phyloP scores from a whole-genome alignment of 1,140 invertebrate genomes.

The Gryllus bimaculatus region DNA sequence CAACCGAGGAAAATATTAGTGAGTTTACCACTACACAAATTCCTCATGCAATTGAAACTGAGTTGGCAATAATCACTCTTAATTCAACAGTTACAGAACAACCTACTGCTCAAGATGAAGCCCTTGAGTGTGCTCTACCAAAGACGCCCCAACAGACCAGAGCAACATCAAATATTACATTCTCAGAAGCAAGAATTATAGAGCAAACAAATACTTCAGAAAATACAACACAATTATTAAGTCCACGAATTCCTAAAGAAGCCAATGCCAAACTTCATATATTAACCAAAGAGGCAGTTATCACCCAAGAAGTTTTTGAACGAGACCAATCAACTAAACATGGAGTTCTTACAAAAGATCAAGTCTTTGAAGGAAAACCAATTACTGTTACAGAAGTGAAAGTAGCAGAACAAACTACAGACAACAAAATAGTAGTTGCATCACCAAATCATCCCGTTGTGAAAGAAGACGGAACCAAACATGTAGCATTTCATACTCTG shows the following conservation, averaged over 20 bases:
- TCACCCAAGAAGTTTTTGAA: neutral
- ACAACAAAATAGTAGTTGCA: neutral
- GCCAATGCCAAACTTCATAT: neutral
- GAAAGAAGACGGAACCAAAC: neutral
- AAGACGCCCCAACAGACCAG: conserved; percentile 18
- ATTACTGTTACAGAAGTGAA: neutral
- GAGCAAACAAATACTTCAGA: conserved; percentile 22
- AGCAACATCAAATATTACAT: conserved; percentile 18
- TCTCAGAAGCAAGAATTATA: conserved; percentile 18
- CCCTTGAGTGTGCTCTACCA: neutral
- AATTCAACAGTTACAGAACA: conserved; percentile 7
- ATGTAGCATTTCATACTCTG: neutral
- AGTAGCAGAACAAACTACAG: neutral
- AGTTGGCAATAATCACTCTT: neutral
- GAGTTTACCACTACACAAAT: neutral
- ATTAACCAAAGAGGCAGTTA: neutral
- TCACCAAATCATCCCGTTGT: too few relatives aligned
- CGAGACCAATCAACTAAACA: neutral
- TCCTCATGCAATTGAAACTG: neutral
- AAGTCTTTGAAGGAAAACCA: neutral
- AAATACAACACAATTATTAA: conserved; percentile 17
- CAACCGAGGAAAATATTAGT: neutral
- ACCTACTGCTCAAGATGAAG: neutral
- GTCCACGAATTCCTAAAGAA: neutral
- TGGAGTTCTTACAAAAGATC: neutral